Conservation (phyloP, 2,888 invertebrate genomes). For the Meloe dianella region DNA sequence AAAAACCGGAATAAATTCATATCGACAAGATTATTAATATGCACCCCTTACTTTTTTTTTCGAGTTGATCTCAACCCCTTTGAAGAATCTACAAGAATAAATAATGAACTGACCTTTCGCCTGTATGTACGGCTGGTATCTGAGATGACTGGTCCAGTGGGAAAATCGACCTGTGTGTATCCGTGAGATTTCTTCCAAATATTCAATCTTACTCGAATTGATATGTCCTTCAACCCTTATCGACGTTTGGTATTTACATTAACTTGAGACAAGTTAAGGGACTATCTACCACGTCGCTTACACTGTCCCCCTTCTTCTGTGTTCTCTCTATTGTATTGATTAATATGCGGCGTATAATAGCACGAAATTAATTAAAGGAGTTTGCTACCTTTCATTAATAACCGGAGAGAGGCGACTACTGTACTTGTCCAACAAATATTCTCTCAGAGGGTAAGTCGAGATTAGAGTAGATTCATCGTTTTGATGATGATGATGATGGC, state of each 20-base stretch:
- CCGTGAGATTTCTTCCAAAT: not conserved
- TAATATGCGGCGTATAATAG: conserved; percentile 60
- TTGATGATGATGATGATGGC: conserved; percentile 22
- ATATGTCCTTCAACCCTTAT: not conserved
- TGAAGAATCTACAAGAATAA: conserved; percentile 28
- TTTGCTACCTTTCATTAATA: conserved; percentile 61
- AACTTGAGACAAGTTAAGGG: conserved; percentile 34
- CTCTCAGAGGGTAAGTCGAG: conserved; percentile 28
- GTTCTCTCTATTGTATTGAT: conserved; percentile 54
- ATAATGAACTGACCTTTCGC: conserved; percentile 39
- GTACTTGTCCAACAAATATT: conserved; percentile 49
- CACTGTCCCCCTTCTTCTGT: conserved; percentile 9
- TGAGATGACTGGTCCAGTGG: conserved; percentile 33
- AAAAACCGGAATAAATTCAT: not conserved
- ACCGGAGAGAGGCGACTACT: conserved; percentile 53
- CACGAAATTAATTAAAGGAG: conserved; percentile 61
- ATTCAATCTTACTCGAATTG: not conserved
- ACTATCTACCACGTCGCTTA: not conserved
- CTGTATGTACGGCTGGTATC: conserved; percentile 26
- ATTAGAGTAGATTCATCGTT: conserved; percentile 32
- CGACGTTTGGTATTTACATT: not conserved
- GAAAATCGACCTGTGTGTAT: conserved; percentile 21
- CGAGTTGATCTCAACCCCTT: conserved; percentile 10
- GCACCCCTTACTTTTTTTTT: conserved; percentile 24
- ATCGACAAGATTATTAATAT: conserved; percentile 21